Percentiles rank a stretch among this genome's conserved stretches.
Conservation (phyloP, 2,888 invertebrate genomes). For the Cerceris rybyensis region DNA sequence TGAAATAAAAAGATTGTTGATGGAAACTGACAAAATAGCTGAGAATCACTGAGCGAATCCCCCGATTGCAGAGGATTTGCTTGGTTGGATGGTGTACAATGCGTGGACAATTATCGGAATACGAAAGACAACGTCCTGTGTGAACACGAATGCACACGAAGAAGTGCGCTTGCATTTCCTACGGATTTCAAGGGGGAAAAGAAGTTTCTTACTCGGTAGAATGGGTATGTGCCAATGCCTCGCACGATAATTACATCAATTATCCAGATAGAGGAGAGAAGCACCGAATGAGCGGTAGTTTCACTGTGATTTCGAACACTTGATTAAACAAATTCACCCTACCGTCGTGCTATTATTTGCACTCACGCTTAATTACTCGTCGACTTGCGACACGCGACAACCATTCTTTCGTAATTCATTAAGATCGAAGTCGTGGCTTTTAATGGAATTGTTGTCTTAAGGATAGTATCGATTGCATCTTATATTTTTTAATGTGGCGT, state of each 20-base stretch:
- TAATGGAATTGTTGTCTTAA: too few relatives aligned
- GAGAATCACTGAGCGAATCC: slow-evolving; percentile 55
- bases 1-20: background rate
- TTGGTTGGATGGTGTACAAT: slow-evolving; percentile 51
- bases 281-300: slow-evolving; percentile 49
- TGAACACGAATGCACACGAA: slow-evolving; percentile 27
- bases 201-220: slow-evolving; percentile 50
- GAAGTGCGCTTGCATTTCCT: slow-evolving; percentile 32
- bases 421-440: background rate
- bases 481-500: too few relatives aligned
- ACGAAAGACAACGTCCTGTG: slow-evolving; percentile 52
- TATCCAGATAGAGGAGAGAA: slow-evolving; percentile 51
- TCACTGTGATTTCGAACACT: slow-evolving; percentile 66
- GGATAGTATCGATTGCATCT: too few relatives aligned
- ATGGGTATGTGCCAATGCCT: slow-evolving; percentile 66
- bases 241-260: slow-evolving; percentile 70
- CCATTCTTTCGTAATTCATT: slow-evolving; percentile 20
- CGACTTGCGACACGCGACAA: slow-evolving; percentile 11
- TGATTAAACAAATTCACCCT: slow-evolving; percentile 66
- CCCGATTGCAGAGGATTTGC: slow-evolving; percentile 55
- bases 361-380: slow-evolving; percentile 40
- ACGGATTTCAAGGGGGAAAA: slow-evolving; percentile 35
- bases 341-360: slow-evolving; percentile 32
- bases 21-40: background rate
- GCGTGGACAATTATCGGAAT: slow-evolving; percentile 60